These are phyloP conservation scores for Madoqua kirkii DNA, from an alignment of 2,113 vertebrate species.

Conservation along the genomic window DNA sequence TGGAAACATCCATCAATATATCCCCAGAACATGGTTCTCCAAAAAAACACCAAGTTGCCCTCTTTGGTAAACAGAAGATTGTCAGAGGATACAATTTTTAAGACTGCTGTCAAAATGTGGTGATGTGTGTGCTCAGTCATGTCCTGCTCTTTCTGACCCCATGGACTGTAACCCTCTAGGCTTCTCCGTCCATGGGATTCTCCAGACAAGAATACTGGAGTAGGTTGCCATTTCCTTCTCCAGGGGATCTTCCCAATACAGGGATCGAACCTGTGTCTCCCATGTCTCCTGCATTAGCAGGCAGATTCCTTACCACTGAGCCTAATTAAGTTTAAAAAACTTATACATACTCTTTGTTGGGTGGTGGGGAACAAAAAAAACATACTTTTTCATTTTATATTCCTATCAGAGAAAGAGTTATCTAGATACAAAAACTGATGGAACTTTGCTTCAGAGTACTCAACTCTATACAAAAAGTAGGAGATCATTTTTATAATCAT, in stretches of 20 bases:
- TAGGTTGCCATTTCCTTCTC: not conserved
- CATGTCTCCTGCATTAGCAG: not conserved
- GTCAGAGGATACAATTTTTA: slow-evolving; percentile 28
- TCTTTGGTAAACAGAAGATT: not conserved
- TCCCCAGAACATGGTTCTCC: not conserved
- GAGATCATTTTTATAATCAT: slow-evolving; percentile 36
- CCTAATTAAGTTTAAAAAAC: not conserved
- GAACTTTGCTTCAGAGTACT: slow-evolving; percentile 21
- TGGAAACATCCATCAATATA: slow-evolving; percentile 33
- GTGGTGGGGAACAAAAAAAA: not conserved
- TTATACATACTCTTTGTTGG: not conserved
- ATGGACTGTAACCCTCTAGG: not conserved
- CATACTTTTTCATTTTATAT: not conserved
- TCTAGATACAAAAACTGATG: not conserved
- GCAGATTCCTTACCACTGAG: not conserved
- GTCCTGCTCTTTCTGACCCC: not conserved
- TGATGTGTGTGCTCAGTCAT: not conserved
- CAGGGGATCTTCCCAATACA: not conserved
- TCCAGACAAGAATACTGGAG: not conserved
- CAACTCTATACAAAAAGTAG: not conserved
- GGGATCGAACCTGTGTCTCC: not conserved
- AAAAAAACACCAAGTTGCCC: slow-evolving; percentile 1
- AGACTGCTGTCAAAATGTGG: slow-evolving; percentile 9
- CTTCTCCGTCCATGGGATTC: not conserved
- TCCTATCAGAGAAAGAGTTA: not conserved